These are phyloP conservation scores for Eulemur albifrons DNA, from an alignment of 2,797 vertebrate species.

Conservation along the genomic window DNA sequence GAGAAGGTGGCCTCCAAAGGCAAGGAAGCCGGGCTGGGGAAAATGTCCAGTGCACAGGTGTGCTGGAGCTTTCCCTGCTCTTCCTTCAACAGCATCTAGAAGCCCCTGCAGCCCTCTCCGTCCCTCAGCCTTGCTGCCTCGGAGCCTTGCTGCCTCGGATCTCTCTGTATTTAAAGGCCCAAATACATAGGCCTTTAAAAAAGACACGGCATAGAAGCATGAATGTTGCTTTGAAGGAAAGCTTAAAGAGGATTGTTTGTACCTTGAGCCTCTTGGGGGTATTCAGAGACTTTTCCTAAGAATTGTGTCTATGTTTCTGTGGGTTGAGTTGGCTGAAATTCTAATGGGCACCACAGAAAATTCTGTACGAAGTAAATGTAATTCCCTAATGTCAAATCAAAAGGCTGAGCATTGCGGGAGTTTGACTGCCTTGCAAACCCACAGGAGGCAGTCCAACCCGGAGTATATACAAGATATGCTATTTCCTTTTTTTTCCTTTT, in stretches of 20 bases:
- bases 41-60: neutral
- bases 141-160: neutral
- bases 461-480: neutral
- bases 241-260: neutral
- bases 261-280: neutral
- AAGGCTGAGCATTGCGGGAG: neutral
- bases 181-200: neutral
- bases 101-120: neutral
- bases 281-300: neutral
- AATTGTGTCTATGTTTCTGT: neutral
- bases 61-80: neutral
- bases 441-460: neutral
- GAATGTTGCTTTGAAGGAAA: neutral
- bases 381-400: slow-evolving; percentile 19
- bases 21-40: neutral
- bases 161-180: too few relatives aligned
- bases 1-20: neutral
- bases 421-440: neutral
- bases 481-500: neutral
- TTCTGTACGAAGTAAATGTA: neutral
- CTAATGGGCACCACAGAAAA: neutral
- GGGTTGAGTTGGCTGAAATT: neutral
- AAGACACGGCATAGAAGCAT: neutral
- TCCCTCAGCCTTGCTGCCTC: neutral
- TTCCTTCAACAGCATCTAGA: neutral